phyloP scores from a whole-genome alignment of 2,888 invertebrate species.

The Autographa gamma region DNA sequence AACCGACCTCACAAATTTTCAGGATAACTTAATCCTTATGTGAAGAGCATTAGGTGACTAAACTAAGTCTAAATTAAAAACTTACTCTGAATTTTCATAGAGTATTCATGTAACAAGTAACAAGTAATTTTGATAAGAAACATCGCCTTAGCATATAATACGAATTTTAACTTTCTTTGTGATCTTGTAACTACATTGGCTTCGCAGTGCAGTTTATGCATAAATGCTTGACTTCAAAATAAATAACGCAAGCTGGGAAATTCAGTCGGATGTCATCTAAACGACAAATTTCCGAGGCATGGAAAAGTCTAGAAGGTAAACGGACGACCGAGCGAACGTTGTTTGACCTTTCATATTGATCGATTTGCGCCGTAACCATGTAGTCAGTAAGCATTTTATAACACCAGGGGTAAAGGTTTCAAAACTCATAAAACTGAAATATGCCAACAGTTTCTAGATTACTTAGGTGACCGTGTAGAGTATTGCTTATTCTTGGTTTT shows the following conservation, averaged over 20 bases:
- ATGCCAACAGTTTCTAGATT: background rate
- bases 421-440: background rate
- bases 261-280: background rate
- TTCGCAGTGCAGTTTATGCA: too few species aligned
- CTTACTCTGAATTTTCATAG: too few species aligned
- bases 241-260: background rate
- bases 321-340: slow-evolving; percentile 5
- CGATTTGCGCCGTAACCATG: slow-evolving; percentile 1
- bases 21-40: too few species aligned
- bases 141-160: too few species aligned
- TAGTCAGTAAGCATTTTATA: background rate
- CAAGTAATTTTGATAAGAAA: too few species aligned
- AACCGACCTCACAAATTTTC: too few species aligned
- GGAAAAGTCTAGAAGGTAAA: slow-evolving; percentile 2
- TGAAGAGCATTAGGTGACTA: too few species aligned
- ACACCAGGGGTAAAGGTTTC: background rate
- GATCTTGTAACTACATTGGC: too few species aligned
- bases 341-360: slow-evolving; percentile 9
- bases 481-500: background rate
- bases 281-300: slow-evolving; percentile 1
- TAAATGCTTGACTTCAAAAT: background rate
- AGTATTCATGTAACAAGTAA: too few species aligned
- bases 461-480: background rate
- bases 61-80: too few species aligned
- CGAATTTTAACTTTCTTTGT: too few species aligned